phyloP scores from a whole-genome alignment of 2,797 vertebrate genomes.

The Microctenopoma steveboyesi region DNA sequence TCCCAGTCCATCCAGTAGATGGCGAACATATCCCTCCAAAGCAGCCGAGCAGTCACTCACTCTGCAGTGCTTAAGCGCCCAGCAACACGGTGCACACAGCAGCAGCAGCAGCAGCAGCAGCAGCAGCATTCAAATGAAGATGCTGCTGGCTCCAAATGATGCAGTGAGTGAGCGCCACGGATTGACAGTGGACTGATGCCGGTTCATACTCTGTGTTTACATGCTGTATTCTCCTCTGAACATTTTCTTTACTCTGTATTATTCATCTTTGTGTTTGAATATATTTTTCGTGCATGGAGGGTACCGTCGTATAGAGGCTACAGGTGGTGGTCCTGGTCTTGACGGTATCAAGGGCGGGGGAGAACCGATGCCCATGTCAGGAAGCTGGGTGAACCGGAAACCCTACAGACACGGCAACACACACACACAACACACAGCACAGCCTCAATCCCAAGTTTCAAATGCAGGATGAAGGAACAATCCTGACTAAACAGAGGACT shows the following conservation, averaged over 20 bases:
- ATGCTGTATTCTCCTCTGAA: neutral
- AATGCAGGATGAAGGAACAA: neutral
- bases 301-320: constrained; percentile 93
- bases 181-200: constrained; percentile 13
- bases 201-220: constrained; percentile 37
- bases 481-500: neutral
- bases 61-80: constrained; percentile 65
- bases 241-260: neutral
- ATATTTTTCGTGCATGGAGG: constrained; percentile 2
- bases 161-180: constrained; percentile 20
- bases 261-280: neutral
- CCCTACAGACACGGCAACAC: constrained; percentile 81
- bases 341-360: constrained; percentile 95
- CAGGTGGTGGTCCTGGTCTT: constrained; percentile 90
- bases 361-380: constrained; percentile 96
- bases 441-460: neutral
- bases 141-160: constrained; percentile 45
- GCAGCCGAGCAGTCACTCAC: constrained; percentile 34
- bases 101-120: constrained; percentile 62
- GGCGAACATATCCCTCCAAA: constrained; percentile 37
- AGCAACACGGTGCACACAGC: constrained; percentile 61
- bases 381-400: constrained; percentile 97
- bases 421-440: neutral
- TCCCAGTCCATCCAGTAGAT: constrained; percentile 51
- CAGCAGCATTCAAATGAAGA: constrained; percentile 67